Conservation (phyloP, 2,888 invertebrate genomes). For the Ceraclea dissimilis region DNA sequence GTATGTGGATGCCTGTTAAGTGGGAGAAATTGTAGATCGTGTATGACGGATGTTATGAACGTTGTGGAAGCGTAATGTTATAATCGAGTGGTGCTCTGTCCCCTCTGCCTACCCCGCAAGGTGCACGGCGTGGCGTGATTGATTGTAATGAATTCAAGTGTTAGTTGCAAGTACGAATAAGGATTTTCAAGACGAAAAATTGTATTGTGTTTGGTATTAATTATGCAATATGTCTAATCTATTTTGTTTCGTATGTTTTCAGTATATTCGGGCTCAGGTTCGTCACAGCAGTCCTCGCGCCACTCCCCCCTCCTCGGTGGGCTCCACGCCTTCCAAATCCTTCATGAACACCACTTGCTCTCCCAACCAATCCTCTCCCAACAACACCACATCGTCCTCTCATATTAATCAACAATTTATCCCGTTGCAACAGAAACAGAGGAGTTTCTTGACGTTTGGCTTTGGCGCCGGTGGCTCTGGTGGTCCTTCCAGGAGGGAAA, state of each 20-base stretch:
- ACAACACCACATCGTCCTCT: slow-evolving; percentile 35
- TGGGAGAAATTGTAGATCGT: no score
- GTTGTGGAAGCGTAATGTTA: no score
- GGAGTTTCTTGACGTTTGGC: slow-evolving; percentile 96
- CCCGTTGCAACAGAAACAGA: slow-evolving; percentile 90
- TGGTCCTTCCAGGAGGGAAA: slow-evolving; percentile 77
- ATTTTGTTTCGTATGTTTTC: slow-evolving; percentile 24
- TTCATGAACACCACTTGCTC: slow-evolving; percentile 36
- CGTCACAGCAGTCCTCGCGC: slow-evolving; percentile 42
- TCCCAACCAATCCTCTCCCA: slow-evolving; percentile 36
- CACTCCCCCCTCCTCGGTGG: slow-evolving; percentile 45
- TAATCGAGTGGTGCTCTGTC: no score
- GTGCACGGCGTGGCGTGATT: no score
- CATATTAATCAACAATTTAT: slow-evolving; percentile 49
- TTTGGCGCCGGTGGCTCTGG: slow-evolving; percentile 74
- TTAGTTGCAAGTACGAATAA: no score
- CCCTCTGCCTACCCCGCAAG: no score
- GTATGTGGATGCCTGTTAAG: no score
- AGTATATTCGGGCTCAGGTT: slow-evolving; percentile 78
- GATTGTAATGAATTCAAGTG: no score
- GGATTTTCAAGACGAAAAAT: no score
- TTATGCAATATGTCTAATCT: no score
- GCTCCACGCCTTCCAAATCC: slow-evolving; percentile 59
- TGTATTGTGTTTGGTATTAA: no score
- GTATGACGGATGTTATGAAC: no score